Evolutionary conservation across 1,140 invertebrate species (phyloP), one percentile per base, ranked within the genome.

Genomic region (Carposina sasakii): DNA sequence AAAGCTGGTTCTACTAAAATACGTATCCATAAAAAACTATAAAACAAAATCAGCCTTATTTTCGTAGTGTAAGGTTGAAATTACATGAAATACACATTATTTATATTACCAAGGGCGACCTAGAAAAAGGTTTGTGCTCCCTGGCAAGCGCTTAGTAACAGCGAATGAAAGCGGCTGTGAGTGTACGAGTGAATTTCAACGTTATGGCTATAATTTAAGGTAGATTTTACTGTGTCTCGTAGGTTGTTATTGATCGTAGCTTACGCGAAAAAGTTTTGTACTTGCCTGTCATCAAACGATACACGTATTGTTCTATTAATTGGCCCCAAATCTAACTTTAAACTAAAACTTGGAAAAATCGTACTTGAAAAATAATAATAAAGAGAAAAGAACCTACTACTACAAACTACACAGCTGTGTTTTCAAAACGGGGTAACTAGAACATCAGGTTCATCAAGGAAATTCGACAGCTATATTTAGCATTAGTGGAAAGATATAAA

Each of bases 91-190:
- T 66, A 54, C 67, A 66, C 71, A 71, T 67, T 73, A 64, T 73
- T 75, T 75, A 71, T 71, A 37, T 50, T 54, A 52, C 54, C 54
- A 62, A 63, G 66, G 60, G 43, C 62, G 72, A 37, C 67, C 76
- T 61, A 75, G 62, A 71, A 82, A 78, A 78, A 82, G 75, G 78
- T 82, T 79, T 69, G 31, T 57, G 64, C 66, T 69, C 76, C 66
- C 71, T 59, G 52, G 34, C 24, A 56, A 52, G 54, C 63, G 78
- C 71, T 72, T 82, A 65, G 78, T 67, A 82, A 82, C 78, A 81
- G 57, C 65, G 63, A 67, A 71, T 65, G 74, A 76, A 75, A 76
- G 70, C 65, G 59, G n/a, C 6, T 3, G 9, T 6, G 6, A 5
- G 3, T 24, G 23, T 41, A 54, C 13, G 22, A 12, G 12, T 46